Base-by-base conservation (phyloP, 2,113 vertebrate species). In the Athene noctua region DNA sequence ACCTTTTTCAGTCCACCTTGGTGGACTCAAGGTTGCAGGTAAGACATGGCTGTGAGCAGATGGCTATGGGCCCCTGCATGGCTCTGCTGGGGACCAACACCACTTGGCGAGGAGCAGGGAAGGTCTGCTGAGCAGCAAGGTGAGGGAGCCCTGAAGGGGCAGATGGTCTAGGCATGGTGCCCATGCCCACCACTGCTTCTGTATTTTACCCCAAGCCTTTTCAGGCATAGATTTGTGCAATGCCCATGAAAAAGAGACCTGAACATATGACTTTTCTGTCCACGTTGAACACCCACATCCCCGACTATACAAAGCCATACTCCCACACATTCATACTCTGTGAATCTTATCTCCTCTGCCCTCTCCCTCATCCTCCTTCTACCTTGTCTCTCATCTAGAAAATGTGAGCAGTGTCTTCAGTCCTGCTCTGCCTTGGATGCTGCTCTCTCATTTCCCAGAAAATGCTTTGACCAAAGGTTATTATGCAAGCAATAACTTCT, bases 81-180 rank as follows among this genome's bases (percentile, higher is more conserved):
- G 27, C 55, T 49, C n/a, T 3, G 4, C 19, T 2, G 1, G 30
- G 21, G 42, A 57, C 26, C 21, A 51, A 44, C 0, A 0, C 15
- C 2, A 2, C 42, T 63, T 49, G 18, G 15, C 0, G 4, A 80
- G 42, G 49, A 49, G 19, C 30, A 27, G 40, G 49, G 42, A 66
- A 57, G 36, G 32, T 82, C 36, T 36, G n/a, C 32, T 0, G 4
- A 57, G n/a, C n/a, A 71, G 42, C 1, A 9, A 63, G 26, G 42
- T 4, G 25, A 72, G 18, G 51, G 36, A 65, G 36, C 8, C 42
- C 51, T 78, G n/a, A 47, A 68, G 14, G 27, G 17, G 32, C 2
- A 85, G 47, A 13, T 14, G 27, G 19, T 79, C 46, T 49, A 42
- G 26, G 30, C 2, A 2, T 36, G 80, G 38, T 42, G 19, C 14